Percentiles rank a stretch among this genome's conserved stretches.
phyloP scores from a whole-genome alignment of 2,888 invertebrate species.

The Trachelus iudaicus region DNA sequence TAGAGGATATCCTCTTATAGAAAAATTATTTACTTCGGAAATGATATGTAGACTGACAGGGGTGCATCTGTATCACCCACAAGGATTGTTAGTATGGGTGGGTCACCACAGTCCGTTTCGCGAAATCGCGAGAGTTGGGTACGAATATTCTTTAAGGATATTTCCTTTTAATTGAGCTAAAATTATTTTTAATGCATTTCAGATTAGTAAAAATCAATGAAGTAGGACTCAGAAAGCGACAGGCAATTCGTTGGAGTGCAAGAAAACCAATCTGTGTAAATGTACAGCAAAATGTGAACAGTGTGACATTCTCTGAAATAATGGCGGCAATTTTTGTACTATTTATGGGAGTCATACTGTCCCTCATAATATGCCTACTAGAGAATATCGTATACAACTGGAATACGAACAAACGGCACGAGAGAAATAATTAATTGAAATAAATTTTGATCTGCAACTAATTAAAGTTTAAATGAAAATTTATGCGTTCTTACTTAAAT shows the following conservation, averaged over 20 bases:
- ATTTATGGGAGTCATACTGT: constrained; percentile 36
- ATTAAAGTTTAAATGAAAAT: too few relatives aligned
- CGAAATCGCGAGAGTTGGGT: constrained; percentile 54
- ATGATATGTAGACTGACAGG: constrained; percentile 54
- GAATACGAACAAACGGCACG: too few relatives aligned
- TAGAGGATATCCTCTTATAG: constrained; percentile 51
- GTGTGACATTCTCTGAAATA: constrained; percentile 51
- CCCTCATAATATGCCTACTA: constrained; percentile 35
- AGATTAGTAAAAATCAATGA: constrained; percentile 49
- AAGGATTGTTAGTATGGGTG: constrained; percentile 38
- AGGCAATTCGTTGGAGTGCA: constrained; percentile 50
- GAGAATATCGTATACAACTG: constrained; percentile 29
- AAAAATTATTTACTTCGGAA: constrained; percentile 46
- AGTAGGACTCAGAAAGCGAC: constrained; percentile 47
- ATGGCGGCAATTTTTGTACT: constrained; percentile 49
- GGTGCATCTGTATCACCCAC: constrained; percentile 45
- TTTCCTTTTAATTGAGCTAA: not conserved
- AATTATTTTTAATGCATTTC: constrained; percentile 6
- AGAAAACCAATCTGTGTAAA: constrained; percentile 50
- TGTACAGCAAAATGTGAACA: constrained; percentile 44
- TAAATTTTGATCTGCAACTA: too few relatives aligned
- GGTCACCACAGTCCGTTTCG: constrained; percentile 49
- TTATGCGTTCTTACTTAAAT: too few relatives aligned
- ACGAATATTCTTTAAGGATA: constrained; percentile 4
- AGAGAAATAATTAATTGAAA: too few relatives aligned